Evolutionary conservation across 2,888 invertebrate species (phyloP).

Genomic region (Stenolophus ochropezus): DNA sequence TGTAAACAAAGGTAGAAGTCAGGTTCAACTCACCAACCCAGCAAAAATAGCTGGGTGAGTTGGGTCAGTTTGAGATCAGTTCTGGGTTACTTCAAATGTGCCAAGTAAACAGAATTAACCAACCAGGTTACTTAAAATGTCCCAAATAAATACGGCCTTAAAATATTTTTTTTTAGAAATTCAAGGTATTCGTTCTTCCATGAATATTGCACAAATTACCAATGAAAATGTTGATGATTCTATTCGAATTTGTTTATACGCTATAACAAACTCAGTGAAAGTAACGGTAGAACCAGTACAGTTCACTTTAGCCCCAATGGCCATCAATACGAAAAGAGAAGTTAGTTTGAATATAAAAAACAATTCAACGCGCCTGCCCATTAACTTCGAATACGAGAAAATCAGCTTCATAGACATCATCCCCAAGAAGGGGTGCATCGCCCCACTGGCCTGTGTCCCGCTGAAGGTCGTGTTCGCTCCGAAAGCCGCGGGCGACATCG

Average conservation of each 20-base stretch:
- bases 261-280: slow-evolving; percentile 74
- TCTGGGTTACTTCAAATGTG: too few relatives aligned
- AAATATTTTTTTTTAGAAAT: too few relatives aligned
- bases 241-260: slow-evolving; percentile 76
- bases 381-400: slow-evolving; percentile 72
- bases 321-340: slow-evolving; percentile 70
- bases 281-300: slow-evolving; percentile 74
- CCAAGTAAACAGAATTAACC: too few relatives aligned
- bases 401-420: slow-evolving; percentile 71
- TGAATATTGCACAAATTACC: background rate
- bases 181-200: too few relatives aligned
- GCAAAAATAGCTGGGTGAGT: too few relatives aligned
- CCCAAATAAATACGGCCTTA: too few relatives aligned
- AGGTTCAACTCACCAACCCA: too few relatives aligned
- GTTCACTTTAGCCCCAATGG: slow-evolving; percentile 73
- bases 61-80: too few relatives aligned
- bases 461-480: slow-evolving; percentile 64
- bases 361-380: slow-evolving; percentile 71
- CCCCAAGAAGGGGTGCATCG: slow-evolving; percentile 71
- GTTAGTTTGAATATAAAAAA: slow-evolving; percentile 67
- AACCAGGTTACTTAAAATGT: too few relatives aligned
- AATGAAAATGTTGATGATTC: slow-evolving; percentile 61
- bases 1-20: too few relatives aligned
- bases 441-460: slow-evolving; percentile 70
- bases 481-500: slow-evolving; percentile 63